Evolutionary conservation across 2,888 invertebrate species (phyloP).

Genomic region (Argyra leucocephala): DNA sequence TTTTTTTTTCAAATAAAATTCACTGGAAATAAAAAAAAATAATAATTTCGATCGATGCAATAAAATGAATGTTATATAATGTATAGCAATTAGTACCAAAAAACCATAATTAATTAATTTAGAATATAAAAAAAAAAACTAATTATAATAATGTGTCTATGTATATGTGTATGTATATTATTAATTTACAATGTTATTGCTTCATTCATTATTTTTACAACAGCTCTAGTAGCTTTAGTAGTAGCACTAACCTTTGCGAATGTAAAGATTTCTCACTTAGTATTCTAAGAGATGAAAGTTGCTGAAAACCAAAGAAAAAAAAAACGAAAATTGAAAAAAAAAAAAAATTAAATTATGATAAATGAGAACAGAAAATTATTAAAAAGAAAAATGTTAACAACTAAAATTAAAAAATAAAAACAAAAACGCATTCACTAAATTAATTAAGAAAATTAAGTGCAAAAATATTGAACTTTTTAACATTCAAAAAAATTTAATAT

Average conservation of each 20-base stretch:
- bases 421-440: not conserved
- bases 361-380: slow-evolving; percentile 2
- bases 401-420: not conserved
- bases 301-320: slow-evolving; percentile 42
- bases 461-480: not conserved
- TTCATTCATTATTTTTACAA: not conserved
- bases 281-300: slow-evolving; percentile 40
- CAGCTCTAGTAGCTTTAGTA: not conserved
- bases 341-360: slow-evolving; percentile 19
- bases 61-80: too few relatives aligned
- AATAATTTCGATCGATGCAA: too few relatives aligned
- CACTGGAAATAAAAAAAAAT: not conserved
- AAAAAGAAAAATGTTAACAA: slow-evolving; percentile 11
- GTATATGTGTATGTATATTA: not conserved
- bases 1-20: too few relatives aligned
- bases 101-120: not conserved
- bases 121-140: too few relatives aligned
- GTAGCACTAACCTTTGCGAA: slow-evolving; percentile 39
- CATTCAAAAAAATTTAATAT: too few relatives aligned
- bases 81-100: not conserved
- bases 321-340: slow-evolving; percentile 23
- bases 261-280: slow-evolving; percentile 38
- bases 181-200: not conserved
- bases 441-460: not conserved
- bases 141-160: too few relatives aligned